Conservation (phyloP, 2,797 vertebrate species). For the Calcarius lapponicus region DNA sequence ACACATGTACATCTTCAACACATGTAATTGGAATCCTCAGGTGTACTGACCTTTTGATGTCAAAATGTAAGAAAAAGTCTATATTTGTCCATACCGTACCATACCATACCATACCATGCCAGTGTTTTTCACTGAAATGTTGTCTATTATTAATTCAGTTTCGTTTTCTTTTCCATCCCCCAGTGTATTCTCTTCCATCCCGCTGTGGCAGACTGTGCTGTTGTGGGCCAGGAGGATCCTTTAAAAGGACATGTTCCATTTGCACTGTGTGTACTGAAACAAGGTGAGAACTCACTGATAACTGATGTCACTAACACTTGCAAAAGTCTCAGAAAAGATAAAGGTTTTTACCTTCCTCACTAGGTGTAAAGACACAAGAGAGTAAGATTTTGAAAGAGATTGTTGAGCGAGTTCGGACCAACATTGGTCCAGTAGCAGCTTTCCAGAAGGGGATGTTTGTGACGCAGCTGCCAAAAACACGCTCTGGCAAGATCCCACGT, state of each 20-base stretch:
- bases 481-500: slow-evolving; percentile 95
- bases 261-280: slow-evolving; percentile 89
- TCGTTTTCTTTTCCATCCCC: slow-evolving; percentile 11
- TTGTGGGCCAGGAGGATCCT: slow-evolving; percentile 89
- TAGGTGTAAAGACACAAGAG: slow-evolving; percentile 78
- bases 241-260: slow-evolving; percentile 92
- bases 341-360: not conserved
- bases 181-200: slow-evolving; percentile 88
- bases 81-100: not conserved
- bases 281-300: slow-evolving; percentile 77
- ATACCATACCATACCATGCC: not conserved
- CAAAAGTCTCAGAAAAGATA: not conserved
- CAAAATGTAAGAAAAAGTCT: not conserved
- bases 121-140: not conserved
- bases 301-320: not conserved
- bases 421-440: slow-evolving; percentile 91
- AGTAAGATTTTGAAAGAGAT: slow-evolving; percentile 80
- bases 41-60: not conserved
- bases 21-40: not conserved
- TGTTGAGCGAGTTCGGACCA: slow-evolving; percentile 84
- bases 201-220: slow-evolving; percentile 90
- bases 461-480: slow-evolving; percentile 88
- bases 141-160: not conserved
- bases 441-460: slow-evolving; percentile 90
- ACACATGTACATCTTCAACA: not conserved